Percentiles rank a stretch among this genome's conserved stretches.
These are phyloP conservation scores for Cyrtorhinus lividipennis DNA, from an alignment of 1,140 invertebrate genomes.

Conservation along the genomic window DNA sequence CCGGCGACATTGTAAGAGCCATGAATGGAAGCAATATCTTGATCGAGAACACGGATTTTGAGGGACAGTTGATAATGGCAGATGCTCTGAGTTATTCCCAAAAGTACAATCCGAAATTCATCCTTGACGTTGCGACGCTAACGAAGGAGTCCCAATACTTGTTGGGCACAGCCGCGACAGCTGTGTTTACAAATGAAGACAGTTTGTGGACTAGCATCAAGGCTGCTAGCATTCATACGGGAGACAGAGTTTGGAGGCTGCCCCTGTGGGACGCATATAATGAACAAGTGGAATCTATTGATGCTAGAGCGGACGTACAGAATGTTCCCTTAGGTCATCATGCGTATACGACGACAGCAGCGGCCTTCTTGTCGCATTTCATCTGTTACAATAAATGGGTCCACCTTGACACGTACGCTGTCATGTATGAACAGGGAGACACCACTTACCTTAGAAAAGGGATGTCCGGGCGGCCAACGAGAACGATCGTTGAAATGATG, in stretches of 20 bases:
- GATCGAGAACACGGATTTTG: conserved; percentile 49
- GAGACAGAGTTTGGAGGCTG: conserved; percentile 49
- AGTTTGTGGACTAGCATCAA: conserved; percentile 35
- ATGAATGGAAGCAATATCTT: conserved; percentile 50
- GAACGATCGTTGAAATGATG: conserved; percentile 23
- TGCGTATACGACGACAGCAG: conserved; percentile 37
- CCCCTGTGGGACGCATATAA: conserved; percentile 44
- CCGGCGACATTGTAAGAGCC: conserved; percentile 46
- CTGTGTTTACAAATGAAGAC: conserved; percentile 40
- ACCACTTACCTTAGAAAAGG: conserved; percentile 20
- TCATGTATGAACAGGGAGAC: conserved; percentile 29
- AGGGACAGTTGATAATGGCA: conserved; percentile 44
- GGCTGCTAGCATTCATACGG: conserved; percentile 37
- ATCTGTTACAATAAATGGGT: conserved; percentile 37
- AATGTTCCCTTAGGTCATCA: conserved; percentile 14
- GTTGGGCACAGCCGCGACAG: conserved; percentile 38
- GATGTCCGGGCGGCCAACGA: conserved; percentile 23
- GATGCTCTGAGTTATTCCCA: conserved; percentile 42
- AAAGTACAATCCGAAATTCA: conserved; percentile 34
- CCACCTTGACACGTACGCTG: conserved; percentile 43
- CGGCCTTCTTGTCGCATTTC: conserved; percentile 43
- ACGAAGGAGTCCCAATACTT: conserved; percentile 33
- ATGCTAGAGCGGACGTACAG: conserved; percentile 1
- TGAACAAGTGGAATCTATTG: conserved; percentile 34
- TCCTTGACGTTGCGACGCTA: conserved; percentile 48